Percentiles rank a stretch among this genome's conserved stretches.
These are phyloP conservation scores for Aphidius colemani DNA, from an alignment of 2,888 invertebrate genomes.

Conservation along the genomic window DNA sequence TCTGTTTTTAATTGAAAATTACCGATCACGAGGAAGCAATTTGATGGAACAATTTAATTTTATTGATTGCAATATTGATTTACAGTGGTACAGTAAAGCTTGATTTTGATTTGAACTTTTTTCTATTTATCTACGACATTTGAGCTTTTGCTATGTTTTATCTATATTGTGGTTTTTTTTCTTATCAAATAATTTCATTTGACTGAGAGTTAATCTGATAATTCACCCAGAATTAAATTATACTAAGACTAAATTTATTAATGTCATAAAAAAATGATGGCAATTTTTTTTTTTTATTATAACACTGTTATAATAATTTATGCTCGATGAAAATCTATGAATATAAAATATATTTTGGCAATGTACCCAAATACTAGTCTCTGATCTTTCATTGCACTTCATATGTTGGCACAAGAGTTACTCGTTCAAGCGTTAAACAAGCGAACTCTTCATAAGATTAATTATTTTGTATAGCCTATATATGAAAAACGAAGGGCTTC, in stretches of 20 bases:
- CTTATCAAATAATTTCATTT: background rate
- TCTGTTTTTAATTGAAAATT: background rate
- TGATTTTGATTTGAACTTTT: slow-evolving; percentile 1
- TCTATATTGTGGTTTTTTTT: background rate
- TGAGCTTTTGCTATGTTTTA: background rate
- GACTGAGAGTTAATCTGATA: background rate
- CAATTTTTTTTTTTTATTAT: too few species aligned
- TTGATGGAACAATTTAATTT: slow-evolving; percentile 17
- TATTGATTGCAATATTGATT: slow-evolving; percentile 18
- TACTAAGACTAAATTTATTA: too few species aligned
- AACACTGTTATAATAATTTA: background rate
- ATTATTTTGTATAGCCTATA: slow-evolving; percentile 41
- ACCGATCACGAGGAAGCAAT: slow-evolving; percentile 5
- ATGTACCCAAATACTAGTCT: slow-evolving; percentile 32
- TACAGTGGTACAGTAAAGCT: background rate
- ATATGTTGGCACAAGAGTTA: slow-evolving; percentile 39
- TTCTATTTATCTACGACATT: background rate
- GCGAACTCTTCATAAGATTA: slow-evolving; percentile 42
- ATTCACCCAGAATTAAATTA: too few species aligned
- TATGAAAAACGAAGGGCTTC: too few species aligned
- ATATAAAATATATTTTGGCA: slow-evolving; percentile 21
- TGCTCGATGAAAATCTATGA: background rate
- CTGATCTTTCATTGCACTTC: slow-evolving; percentile 43
- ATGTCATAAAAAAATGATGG: too few species aligned
- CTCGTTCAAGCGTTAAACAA: slow-evolving; percentile 34